Percentiles rank a stretch among this genome's conserved stretches.
These are phyloP conservation scores for Rhegmatorhina hoffmannsi DNA, from an alignment of 2,113 vertebrate genomes.

Conservation along the genomic window DNA sequence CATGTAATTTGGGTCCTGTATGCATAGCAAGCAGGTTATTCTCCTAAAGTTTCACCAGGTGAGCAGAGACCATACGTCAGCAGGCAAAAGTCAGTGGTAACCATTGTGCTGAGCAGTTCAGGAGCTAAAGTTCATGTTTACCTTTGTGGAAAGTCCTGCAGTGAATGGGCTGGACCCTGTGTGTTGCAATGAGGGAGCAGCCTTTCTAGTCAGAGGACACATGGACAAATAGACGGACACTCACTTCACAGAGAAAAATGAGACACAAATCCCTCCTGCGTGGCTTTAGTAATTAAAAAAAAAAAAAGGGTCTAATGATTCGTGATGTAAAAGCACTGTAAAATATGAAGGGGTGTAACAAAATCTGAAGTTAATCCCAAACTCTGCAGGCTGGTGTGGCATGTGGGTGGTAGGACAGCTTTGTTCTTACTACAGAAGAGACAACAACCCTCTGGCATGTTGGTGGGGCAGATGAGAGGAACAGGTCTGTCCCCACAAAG, in stretches of 20 bases:
- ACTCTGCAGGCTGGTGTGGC: not conserved
- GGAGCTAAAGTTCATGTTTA: conserved; percentile 53
- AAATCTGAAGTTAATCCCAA: not conserved
- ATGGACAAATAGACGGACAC: not conserved
- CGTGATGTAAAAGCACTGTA: not conserved
- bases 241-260: not conserved
- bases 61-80: not conserved
- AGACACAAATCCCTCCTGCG: not conserved
- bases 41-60: not conserved
- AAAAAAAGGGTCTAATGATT: not conserved
- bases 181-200: not conserved
- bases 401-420: not conserved
- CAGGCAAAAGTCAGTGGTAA: not conserved
- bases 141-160: not conserved
- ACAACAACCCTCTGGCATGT: not conserved
- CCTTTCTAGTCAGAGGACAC: not conserved
- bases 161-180: not conserved
- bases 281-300: not conserved
- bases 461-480: not conserved
- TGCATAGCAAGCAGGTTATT: not conserved
- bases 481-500: not conserved
- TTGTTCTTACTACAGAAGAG: not conserved
- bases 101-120: not conserved
- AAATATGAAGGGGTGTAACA: not conserved
- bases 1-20: not conserved